A percentile compares a stretch with the other conserved stretches of the same genome.
phyloP scores from a whole-genome alignment of 1,140 invertebrate genomes.

The Caenorhabditis tropicalis region DNA sequence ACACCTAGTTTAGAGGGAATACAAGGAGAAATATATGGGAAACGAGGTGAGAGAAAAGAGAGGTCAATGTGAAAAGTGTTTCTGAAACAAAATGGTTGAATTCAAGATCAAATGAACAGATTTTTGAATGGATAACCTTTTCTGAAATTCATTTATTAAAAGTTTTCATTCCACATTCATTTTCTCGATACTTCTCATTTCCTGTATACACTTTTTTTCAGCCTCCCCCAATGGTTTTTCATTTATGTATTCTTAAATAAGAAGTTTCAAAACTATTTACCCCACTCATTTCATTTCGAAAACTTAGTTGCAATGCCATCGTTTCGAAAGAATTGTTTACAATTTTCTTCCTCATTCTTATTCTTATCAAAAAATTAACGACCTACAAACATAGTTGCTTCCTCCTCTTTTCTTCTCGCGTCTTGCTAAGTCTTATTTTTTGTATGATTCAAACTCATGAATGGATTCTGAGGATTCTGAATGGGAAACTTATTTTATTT shows the following conservation, averaged over 20 bases:
- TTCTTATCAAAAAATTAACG: neutral
- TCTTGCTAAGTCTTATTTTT: neutral
- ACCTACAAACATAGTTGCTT: neutral
- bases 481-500: neutral
- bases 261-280: too few relatives aligned
- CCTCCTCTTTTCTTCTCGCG: neutral
- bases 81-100: neutral
- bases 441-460: neutral
- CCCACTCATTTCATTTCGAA: neutral
- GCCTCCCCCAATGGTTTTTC: too few relatives aligned
- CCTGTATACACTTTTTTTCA: too few relatives aligned
- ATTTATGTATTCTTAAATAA: too few relatives aligned
- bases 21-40: neutral
- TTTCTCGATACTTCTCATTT: too few relatives aligned
- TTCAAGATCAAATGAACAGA: neutral
- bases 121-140: too few relatives aligned
- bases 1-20: neutral
- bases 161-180: too few relatives aligned
- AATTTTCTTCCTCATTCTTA: neutral
- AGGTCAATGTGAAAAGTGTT: neutral
- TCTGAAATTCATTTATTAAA: too few relatives aligned
- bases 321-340: too few relatives aligned
- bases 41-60: neutral
- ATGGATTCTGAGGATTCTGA: neutral
- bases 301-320: too few relatives aligned